A percentile compares a stretch with the other conserved stretches of the same genome.
These are phyloP conservation scores for Sarcophaga subvicina DNA, from an alignment of 2,888 invertebrate genomes.

Conservation along the genomic window DNA sequence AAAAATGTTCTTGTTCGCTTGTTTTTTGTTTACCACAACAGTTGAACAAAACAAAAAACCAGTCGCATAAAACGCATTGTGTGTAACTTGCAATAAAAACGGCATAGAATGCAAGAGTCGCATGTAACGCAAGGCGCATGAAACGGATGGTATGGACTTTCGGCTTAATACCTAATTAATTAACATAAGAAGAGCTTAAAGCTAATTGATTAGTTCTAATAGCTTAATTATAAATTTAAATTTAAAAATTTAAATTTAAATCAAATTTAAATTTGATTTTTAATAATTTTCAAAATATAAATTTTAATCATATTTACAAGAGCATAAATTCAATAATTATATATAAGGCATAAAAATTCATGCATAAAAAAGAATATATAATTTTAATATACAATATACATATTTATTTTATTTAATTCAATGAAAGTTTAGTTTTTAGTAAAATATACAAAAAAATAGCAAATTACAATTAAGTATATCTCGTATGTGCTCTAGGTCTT, in stretches of 20 bases:
- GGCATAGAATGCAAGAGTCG: no score
- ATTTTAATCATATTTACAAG: not conserved
- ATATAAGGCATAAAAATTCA: not conserved
- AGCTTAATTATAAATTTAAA: constrained; percentile 6
- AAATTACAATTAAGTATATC: no score
- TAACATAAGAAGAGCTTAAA: constrained; percentile 12
- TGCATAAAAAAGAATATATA: not conserved
- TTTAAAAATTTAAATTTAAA: not conserved
- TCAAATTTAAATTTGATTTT: not conserved
- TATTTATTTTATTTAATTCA: not conserved
- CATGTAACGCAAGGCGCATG: no score
- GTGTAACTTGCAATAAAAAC: no score
- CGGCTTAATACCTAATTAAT: not conserved
- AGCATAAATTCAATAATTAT: not conserved
- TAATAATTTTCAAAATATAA: not conserved
- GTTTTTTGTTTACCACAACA: no score
- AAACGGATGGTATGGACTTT: no score
- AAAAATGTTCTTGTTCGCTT: no score
- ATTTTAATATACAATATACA: not conserved
- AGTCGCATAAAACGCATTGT: no score
- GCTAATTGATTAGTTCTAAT: not conserved
- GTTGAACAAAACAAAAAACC: no score
- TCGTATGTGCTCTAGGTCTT: no score
- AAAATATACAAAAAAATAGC: no score
- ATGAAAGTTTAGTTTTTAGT: not conserved